These are phyloP conservation scores for Amphimallon solstitiale DNA, from an alignment of 2,888 invertebrate species.

Conservation along the genomic window DNA sequence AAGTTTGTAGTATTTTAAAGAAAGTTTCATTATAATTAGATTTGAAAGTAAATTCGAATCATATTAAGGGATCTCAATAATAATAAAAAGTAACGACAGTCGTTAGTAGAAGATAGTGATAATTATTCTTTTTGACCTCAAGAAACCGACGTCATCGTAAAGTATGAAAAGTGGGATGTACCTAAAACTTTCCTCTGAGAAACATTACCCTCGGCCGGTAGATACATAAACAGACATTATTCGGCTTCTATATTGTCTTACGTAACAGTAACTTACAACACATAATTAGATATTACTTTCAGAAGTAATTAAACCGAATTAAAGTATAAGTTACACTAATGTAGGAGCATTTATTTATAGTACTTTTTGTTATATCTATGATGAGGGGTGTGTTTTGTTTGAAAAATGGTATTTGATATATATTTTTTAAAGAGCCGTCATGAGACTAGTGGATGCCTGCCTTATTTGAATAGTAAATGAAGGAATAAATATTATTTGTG, in stretches of 20 bases:
- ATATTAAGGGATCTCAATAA: constrained; percentile 10
- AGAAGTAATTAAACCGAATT: constrained; percentile 27
- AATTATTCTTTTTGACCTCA: constrained; percentile 12
- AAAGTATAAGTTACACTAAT: constrained; percentile 5
- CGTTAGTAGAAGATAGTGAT: background rate
- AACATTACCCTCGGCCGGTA: background rate
- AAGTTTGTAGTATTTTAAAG: too few species aligned
- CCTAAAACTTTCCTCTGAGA: constrained; percentile 8
- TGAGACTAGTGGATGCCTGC: too few species aligned
- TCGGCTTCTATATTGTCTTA: constrained; percentile 36
- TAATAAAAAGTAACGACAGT: constrained; percentile 31
- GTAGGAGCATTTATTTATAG: background rate
- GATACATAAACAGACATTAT: constrained; percentile 30
- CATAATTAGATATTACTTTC: constrained; percentile 33
- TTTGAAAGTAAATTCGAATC: constrained; percentile 11
- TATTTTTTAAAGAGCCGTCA: too few species aligned
- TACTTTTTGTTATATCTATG: background rate
- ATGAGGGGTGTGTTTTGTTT: too few species aligned
- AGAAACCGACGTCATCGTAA: constrained; percentile 31
- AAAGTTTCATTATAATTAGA: constrained; percentile 1
- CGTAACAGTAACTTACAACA: constrained; percentile 14
- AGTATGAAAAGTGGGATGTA: constrained; percentile 29
- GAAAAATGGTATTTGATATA: too few species aligned
- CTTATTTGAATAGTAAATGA: too few species aligned
- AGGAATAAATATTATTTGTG: too few species aligned